These are phyloP conservation scores for Mirza zaza DNA, from an alignment of 2,113 vertebrate species.

Conservation along the genomic window DNA sequence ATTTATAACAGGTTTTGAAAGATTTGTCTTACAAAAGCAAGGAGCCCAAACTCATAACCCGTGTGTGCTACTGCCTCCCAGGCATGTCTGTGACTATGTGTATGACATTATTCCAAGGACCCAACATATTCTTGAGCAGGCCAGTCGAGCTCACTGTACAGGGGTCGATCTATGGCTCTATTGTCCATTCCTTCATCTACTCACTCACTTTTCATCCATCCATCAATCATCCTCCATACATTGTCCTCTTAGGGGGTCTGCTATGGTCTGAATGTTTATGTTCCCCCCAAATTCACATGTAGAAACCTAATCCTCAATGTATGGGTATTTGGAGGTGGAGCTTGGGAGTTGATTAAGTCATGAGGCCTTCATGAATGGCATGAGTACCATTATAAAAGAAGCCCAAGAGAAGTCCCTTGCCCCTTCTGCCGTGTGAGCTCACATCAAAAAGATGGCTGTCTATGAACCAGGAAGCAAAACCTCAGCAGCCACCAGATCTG, in stretches of 20 bases:
- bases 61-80: background rate
- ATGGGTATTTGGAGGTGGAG: background rate
- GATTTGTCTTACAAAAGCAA: background rate
- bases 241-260: background rate
- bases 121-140: background rate
- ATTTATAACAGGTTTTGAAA: background rate
- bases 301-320: background rate
- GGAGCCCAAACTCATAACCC: background rate
- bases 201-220: background rate
- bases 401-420: background rate
- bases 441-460: background rate
- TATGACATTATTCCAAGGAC: background rate
- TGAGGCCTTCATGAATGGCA: background rate
- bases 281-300: background rate
- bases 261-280: background rate
- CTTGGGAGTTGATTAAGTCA: background rate
- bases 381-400: background rate
- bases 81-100: background rate
- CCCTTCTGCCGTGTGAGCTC: background rate
- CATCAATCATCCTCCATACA: background rate
- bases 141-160: background rate
- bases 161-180: background rate
- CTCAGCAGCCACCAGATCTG: background rate
- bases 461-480: background rate
- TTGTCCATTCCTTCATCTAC: too few species aligned